These are phyloP conservation scores for Chironomus tepperi DNA, from an alignment of 1,140 invertebrate species.

Conservation along the genomic window DNA sequence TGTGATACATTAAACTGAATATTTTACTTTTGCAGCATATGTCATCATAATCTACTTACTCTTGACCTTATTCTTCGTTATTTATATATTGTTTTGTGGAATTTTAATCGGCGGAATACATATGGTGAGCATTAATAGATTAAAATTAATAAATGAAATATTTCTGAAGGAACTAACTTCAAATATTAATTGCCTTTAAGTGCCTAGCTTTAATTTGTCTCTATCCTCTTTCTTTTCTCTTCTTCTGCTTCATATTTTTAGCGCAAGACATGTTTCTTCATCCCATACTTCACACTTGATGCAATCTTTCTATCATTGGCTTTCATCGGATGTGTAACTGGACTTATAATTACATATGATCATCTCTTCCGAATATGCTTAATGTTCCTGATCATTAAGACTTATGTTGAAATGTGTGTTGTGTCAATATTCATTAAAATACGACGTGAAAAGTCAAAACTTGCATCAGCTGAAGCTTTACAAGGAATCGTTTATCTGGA, in stretches of 20 bases:
- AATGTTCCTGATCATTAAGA: not conserved
- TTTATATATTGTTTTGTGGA: not conserved
- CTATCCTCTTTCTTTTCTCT: not conserved
- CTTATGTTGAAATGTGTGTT: not conserved
- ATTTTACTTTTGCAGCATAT: not conserved
- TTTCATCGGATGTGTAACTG: not conserved
- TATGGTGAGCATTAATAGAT: not conserved
- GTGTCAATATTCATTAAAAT: not conserved
- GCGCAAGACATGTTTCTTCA: constrained; percentile 17
- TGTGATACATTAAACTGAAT: not conserved
- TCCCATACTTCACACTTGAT: not conserved
- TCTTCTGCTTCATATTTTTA: not conserved
- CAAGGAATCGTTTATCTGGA: not conserved
- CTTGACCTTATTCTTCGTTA: not conserved
- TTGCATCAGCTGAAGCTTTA: not conserved
- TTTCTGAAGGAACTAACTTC: no score
- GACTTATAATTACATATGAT: not conserved
- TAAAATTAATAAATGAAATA: not conserved
- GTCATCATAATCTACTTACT: not conserved
- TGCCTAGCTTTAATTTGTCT: not conserved
- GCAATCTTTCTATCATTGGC: not conserved
- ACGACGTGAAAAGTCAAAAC: not conserved
- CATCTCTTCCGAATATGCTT: not conserved
- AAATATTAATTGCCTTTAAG: no score
- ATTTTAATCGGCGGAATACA: not conserved